Percentiles rank a stretch among this genome's conserved stretches.
phyloP scores from a whole-genome alignment of 53 echinoderm and acorn worm genomes.

The Zoroaster sp. region DNA sequence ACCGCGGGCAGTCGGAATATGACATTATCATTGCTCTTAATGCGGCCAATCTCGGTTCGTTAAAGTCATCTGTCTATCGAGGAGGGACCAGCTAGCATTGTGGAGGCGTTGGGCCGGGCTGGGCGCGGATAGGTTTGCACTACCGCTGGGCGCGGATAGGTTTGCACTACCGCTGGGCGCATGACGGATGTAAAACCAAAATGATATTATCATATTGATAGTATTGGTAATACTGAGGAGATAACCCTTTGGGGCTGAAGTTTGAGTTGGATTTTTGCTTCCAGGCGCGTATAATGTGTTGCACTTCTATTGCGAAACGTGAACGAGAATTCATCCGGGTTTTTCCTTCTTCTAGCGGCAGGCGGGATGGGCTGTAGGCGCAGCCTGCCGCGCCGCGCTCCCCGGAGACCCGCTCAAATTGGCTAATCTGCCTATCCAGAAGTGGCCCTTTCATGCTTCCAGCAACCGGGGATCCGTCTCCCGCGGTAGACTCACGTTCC shows the following conservation, averaged over 20 bases:
- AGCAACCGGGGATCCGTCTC: neutral
- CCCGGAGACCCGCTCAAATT: conserved; percentile 60
- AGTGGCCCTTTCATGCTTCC: conserved; percentile 31
- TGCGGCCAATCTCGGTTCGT: neutral
- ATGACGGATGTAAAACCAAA: neutral
- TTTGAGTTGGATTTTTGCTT: neutral
- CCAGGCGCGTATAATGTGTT: neutral
- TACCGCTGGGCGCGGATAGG: neutral
- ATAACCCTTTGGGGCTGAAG: neutral
- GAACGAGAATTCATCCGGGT: neutral
- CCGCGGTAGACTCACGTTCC: conserved; percentile 18
- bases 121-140: neutral
- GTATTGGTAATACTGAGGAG: neutral
- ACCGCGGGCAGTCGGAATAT: neutral
- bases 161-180: neutral
- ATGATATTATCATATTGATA: conserved; percentile 32
- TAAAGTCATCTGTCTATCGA: neutral
- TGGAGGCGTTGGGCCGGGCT: neutral
- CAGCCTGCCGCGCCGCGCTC: conserved; percentile 12
- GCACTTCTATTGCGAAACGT: neutral
- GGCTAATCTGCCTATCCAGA: conserved; percentile 55
- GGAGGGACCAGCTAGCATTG: neutral
- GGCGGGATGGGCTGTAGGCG: neutral
- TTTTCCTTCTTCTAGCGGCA: neutral
- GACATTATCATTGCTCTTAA: neutral